phyloP scores from a whole-genome alignment of 2,113 vertebrate genomes.

The Poecilia latipinna region DNA sequence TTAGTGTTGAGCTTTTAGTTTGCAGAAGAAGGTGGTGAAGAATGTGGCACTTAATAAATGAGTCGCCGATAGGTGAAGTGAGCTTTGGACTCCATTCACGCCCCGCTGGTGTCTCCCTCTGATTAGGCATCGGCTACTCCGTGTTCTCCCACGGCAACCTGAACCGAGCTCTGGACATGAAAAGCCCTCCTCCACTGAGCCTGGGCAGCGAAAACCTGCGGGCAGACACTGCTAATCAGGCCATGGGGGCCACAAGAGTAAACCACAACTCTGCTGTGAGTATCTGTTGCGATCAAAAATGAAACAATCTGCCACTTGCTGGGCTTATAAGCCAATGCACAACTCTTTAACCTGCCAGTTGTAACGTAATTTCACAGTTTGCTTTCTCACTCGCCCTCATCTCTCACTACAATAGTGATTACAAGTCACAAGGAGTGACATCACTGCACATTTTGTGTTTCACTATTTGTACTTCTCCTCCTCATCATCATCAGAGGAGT shows the following conservation, averaged over 20 bases:
- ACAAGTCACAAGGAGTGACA: background rate
- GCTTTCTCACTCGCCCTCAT: conserved; percentile 1
- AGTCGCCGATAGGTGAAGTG: background rate
- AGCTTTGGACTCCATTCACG: conserved; percentile 72
- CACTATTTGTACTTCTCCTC: conserved; percentile 19
- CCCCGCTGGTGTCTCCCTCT: conserved; percentile 60
- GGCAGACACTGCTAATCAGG: conserved; percentile 66
- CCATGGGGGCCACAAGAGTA: conserved; percentile 62
- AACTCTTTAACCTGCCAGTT: background rate
- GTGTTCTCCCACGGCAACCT: conserved; percentile 84
- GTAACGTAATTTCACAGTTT: conserved; percentile 10
- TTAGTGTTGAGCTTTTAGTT: background rate
- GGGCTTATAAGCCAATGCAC: background rate
- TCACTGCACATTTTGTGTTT: background rate
- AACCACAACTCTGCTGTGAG: conserved; percentile 79
- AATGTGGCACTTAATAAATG: conserved; percentile 22
- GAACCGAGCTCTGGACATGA: conserved; percentile 82
- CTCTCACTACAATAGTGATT: background rate
- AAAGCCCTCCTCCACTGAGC: conserved; percentile 82
- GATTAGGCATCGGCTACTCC: conserved; percentile 84
- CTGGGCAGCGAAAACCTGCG: conserved; percentile 80
- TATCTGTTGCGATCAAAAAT: conserved; percentile 6
- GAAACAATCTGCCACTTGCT: background rate
- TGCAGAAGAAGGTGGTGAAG: background rate
- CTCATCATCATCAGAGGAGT: conserved; percentile 73